These are phyloP conservation scores for Hiodon alosoides DNA, from an alignment of 2,113 vertebrate species.

Conservation along the genomic window DNA sequence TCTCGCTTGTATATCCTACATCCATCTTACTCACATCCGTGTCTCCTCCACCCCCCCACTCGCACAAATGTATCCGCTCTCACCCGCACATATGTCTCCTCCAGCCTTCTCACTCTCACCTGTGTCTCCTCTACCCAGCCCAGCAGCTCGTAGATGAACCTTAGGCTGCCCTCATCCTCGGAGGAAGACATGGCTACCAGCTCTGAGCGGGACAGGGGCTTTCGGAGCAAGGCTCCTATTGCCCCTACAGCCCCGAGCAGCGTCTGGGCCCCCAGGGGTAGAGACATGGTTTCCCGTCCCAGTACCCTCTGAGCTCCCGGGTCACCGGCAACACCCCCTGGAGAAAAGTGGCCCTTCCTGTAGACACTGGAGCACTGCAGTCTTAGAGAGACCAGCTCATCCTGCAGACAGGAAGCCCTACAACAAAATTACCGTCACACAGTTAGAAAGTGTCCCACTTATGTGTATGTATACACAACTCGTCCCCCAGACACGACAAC, in stretches of 20 bases:
- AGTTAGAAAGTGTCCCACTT: neutral
- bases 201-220: conserved; percentile 81
- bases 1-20: no score
- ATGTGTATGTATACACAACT: neutral
- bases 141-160: conserved; percentile 93
- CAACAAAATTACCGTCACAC: neutral
- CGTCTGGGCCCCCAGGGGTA: conserved; percentile 57
- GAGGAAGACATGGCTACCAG: conserved; percentile 91
- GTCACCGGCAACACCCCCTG: conserved; percentile 58
- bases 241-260: conserved; percentile 58
- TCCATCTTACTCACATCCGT: neutral
- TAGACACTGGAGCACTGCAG: conserved; percentile 89
- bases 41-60: neutral
- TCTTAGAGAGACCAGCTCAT: conserved; percentile 86
- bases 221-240: conserved; percentile 76
- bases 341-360: conserved; percentile 84
- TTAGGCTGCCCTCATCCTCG: conserved; percentile 88
- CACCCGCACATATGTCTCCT: conserved; percentile 74
- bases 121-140: conserved; percentile 97
- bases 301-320: conserved; percentile 46
- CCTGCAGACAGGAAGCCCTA: conserved; percentile 84
- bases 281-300: conserved; percentile 62
- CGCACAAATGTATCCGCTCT: conserved; percentile 85
- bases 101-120: conserved; percentile 49
- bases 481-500: neutral